Percentiles rank a stretch among this genome's conserved stretches.
These are phyloP conservation scores for Drosophila macrothrix DNA, from an alignment of 2,888 invertebrate species.

Conservation along the genomic window DNA sequence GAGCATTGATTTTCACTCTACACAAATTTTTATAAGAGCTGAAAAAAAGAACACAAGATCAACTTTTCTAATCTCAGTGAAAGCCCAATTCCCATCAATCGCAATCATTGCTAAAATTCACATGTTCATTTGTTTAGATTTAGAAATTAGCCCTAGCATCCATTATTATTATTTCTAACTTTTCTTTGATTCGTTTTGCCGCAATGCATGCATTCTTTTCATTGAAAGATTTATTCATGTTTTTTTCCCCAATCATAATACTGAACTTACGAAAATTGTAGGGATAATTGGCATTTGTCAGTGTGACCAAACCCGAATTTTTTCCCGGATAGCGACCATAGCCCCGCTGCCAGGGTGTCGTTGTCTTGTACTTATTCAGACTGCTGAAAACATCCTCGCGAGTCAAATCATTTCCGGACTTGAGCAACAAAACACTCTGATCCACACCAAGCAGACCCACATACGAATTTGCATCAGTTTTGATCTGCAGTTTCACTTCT, in stretches of 20 bases:
- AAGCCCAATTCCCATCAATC: constrained; percentile 32
- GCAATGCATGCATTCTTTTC: background rate
- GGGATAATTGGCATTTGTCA: constrained; percentile 83
- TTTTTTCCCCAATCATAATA: background rate
- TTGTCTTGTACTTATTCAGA: constrained; percentile 87
- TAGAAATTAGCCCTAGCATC: background rate
- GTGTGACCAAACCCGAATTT: constrained; percentile 78
- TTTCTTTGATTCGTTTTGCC: background rate
- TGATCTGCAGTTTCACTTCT: constrained; percentile 91
- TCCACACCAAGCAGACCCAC: constrained; percentile 96
- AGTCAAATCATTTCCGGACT: constrained; percentile 87
- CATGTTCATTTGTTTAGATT: constrained; percentile 26
- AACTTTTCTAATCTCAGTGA: too few relatives aligned
- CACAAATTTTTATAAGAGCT: too few relatives aligned
- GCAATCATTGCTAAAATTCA: constrained; percentile 45
- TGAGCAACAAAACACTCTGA: constrained; percentile 91
- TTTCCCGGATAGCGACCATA: constrained; percentile 81
- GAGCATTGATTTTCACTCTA: too few relatives aligned
- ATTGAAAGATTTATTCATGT: background rate
- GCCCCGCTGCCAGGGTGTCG: constrained; percentile 81
- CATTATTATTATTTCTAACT: background rate
- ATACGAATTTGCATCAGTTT: constrained; percentile 93
- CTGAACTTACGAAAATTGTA: constrained; percentile 78
- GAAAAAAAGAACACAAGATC: too few relatives aligned
- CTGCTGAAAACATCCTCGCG: constrained; percentile 87